Evolutionary conservation across 2,113 vertebrate genomes (phyloP).

Genomic region (Gila orcuttii): DNA sequence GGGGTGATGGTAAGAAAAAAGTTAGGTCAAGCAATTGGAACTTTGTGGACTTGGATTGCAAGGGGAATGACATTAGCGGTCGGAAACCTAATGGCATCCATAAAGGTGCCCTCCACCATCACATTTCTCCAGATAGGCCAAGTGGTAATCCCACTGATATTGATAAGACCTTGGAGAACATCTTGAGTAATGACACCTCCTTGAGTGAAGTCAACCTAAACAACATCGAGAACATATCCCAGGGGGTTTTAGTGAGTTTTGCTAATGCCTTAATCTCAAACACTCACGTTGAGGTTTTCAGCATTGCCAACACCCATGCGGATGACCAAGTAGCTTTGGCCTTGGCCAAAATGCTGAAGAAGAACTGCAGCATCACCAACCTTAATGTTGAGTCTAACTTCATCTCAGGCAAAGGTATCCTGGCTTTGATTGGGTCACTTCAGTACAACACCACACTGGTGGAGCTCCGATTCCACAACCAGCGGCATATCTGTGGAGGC

Average conservation of each 20-base stretch:
- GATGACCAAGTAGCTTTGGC: conserved; percentile 83
- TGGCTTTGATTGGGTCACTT: conserved; percentile 83
- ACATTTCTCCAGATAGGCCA: conserved; percentile 56
- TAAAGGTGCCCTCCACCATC: conserved; percentile 53
- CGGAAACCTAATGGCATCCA: conserved; percentile 51
- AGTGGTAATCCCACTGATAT: conserved; percentile 79
- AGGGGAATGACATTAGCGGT: conserved; percentile 63
- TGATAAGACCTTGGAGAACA: conserved; percentile 82
- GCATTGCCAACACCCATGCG: conserved; percentile 85
- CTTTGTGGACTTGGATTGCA: conserved; percentile 32
- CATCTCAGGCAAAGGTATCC: conserved; percentile 84
- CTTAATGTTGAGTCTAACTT: conserved; percentile 90
- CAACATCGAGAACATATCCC: conserved; percentile 88
- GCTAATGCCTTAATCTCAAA: conserved; percentile 83
- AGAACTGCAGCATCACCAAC: conserved; percentile 79
- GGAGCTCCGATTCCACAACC: conserved; percentile 90
- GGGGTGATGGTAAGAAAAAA: conserved; percentile 41
- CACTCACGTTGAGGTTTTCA: conserved; percentile 82
- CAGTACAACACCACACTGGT: conserved; percentile 80
- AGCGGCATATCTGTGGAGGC: conserved; percentile 90
- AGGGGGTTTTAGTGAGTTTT: conserved; percentile 80
- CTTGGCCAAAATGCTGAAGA: conserved; percentile 83
- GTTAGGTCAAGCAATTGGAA: conserved; percentile 43
- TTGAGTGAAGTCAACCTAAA: conserved; percentile 86
- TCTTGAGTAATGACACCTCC: conserved; percentile 76